Evolutionary conservation across 1,140 invertebrate species (phyloP).

Genomic region (Drusus annulatus): DNA sequence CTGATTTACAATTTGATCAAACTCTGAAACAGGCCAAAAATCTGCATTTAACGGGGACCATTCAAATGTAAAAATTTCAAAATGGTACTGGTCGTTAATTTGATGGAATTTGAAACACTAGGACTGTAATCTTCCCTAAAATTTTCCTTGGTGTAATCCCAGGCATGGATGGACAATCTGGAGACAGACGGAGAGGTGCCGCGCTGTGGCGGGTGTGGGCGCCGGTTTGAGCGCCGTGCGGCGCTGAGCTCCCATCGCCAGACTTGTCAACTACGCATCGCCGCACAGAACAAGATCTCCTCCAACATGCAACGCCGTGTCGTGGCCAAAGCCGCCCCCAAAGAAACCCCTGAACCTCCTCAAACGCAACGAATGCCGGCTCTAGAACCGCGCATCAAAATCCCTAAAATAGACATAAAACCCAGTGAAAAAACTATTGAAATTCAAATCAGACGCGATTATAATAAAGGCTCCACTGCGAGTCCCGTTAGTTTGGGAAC

Average conservation of each 20-base stretch:
- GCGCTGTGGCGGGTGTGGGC: slow-evolving; percentile 78
- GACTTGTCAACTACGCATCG: slow-evolving; percentile 68
- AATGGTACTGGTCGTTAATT: too few relatives aligned
- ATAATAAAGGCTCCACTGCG: slow-evolving; percentile 47
- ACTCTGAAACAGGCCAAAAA: too few relatives aligned
- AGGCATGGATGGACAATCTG: slow-evolving; percentile 74
- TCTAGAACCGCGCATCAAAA: slow-evolving; percentile 31
- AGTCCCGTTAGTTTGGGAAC: slow-evolving; percentile 45
- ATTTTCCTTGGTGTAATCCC: background rate
- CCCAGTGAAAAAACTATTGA: slow-evolving; percentile 54
- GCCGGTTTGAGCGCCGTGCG: slow-evolving; percentile 77
- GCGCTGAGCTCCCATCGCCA: slow-evolving; percentile 77
- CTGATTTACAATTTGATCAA: too few relatives aligned
- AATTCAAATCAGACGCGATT: slow-evolving; percentile 57
- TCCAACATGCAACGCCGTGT: slow-evolving; percentile 33
- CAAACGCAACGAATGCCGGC: background rate
- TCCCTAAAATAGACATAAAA: slow-evolving; percentile 50
- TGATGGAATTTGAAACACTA: too few relatives aligned
- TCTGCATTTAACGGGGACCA: too few relatives aligned
- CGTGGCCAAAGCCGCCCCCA: background rate
- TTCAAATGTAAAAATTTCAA: too few relatives aligned
- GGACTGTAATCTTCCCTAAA: background rate
- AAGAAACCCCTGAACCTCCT: slow-evolving; percentile 24
- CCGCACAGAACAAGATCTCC: slow-evolving; percentile 53
- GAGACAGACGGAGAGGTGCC: slow-evolving; percentile 73